Percentiles rank a stretch among this genome's conserved stretches.
Conservation (phyloP, 2,797 vertebrate genomes). For the Argyrosomus regius region DNA sequence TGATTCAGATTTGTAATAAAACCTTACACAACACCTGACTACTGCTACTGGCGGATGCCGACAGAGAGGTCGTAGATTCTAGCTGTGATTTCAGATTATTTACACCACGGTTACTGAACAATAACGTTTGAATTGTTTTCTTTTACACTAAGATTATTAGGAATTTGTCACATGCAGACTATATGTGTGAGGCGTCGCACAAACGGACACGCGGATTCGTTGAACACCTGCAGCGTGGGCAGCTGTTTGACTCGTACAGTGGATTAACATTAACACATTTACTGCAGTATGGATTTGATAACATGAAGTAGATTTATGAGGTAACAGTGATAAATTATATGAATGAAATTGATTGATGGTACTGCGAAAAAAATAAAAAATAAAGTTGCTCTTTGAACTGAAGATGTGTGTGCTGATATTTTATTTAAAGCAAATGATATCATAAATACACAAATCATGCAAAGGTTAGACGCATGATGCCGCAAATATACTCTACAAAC, state of each 20-base stretch:
- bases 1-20: slow-evolving; percentile 14
- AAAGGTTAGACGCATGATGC: not conserved
- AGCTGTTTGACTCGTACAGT: slow-evolving; percentile 37
- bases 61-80: not conserved
- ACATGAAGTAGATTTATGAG: slow-evolving; percentile 33
- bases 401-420: not conserved
- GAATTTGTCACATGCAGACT: slow-evolving; percentile 10
- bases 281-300: slow-evolving; percentile 27
- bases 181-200: slow-evolving; percentile 2
- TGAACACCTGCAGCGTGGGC: slow-evolving; percentile 18
- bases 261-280: slow-evolving; percentile 11
- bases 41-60: slow-evolving; percentile 22
- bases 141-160: slow-evolving; percentile 30
- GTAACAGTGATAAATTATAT: slow-evolving; percentile 11
- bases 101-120: not conserved
- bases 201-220: not conserved
- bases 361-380: slow-evolving; percentile 15
- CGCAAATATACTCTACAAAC: not conserved
- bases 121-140: not conserved
- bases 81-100: not conserved
- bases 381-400: slow-evolving; percentile 55
- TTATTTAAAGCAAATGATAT: no score
- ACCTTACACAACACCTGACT: not conserved
- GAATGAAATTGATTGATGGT: slow-evolving; percentile 39
- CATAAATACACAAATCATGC: no score